These are phyloP conservation scores for Ornithorhynchus anatinus DNA, from an alignment of 2,113 vertebrate genomes.

Conservation along the genomic window DNA sequence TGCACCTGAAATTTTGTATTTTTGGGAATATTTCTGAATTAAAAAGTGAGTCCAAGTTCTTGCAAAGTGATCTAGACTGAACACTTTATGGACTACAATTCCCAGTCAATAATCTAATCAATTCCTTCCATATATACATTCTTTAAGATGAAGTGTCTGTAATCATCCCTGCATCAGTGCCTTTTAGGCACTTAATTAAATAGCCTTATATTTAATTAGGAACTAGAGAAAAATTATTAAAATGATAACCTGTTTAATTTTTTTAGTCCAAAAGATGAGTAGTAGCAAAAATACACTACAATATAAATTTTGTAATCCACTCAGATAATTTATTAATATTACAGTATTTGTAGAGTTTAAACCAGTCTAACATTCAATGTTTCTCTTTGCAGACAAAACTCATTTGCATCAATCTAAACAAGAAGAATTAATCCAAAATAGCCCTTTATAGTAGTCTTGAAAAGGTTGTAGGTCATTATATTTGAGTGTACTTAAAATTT, in stretches of 20 bases:
- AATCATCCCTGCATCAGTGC: conserved; percentile 59
- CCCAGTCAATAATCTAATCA: conserved; percentile 65
- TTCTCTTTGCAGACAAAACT: conserved; percentile 56
- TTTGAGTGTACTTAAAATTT: conserved; percentile 55
- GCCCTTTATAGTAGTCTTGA: conserved; percentile 16
- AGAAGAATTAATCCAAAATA: not conserved
- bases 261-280: conserved; percentile 45
- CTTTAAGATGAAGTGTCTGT: conserved; percentile 66
- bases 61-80: conserved; percentile 62
- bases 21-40: too few relatives aligned
- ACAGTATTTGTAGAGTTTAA: conserved; percentile 63
- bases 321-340: conserved; percentile 61
- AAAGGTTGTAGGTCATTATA: conserved; percentile 39
- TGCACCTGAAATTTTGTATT: too few relatives aligned
- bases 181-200: conserved; percentile 68
- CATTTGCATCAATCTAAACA: conserved; percentile 42
- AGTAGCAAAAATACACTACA: conserved; percentile 56
- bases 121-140: conserved; percentile 68
- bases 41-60: conserved; percentile 62
- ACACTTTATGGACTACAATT: conserved; percentile 66
- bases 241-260: conserved; percentile 54
- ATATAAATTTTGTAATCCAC: conserved; percentile 64
- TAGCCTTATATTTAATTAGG: conserved; percentile 66
- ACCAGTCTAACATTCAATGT: conserved; percentile 52
- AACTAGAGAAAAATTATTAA: conserved; percentile 62